These are phyloP conservation scores for Clarias laeviceps DNA, from an alignment of 2,797 vertebrate species.

Conservation along the genomic window DNA sequence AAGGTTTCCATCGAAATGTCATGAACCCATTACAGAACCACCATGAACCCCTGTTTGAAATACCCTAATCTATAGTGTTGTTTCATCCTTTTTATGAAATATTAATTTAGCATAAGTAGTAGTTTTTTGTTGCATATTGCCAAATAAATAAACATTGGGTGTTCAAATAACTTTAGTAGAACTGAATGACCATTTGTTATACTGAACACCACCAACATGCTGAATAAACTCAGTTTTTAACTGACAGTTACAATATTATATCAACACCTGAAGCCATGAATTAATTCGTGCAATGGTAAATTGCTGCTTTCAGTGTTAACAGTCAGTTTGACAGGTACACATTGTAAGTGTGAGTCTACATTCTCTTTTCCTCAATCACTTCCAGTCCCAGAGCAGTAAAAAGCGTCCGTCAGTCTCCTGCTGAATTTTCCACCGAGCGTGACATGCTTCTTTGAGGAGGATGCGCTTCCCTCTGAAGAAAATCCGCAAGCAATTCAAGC, in stretches of 20 bases:
- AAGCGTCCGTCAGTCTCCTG: slow-evolving; percentile 29
- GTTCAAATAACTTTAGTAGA: background rate
- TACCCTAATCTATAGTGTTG: background rate
- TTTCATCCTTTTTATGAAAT: background rate
- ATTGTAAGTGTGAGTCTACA: background rate
- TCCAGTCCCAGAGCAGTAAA: slow-evolving; percentile 34
- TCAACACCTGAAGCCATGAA: background rate
- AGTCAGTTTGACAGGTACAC: slow-evolving; percentile 10
- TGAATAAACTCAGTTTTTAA: background rate
- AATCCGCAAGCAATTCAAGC: slow-evolving; percentile 84
- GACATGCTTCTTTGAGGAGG: slow-evolving; percentile 68
- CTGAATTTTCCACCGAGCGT: slow-evolving; percentile 54
- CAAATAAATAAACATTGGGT: background rate
- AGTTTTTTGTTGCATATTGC: no score
- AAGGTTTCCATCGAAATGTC: background rate
- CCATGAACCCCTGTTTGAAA: background rate
- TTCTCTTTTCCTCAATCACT: background rate
- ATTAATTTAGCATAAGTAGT: no score
- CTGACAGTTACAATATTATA: background rate
- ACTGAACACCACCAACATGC: background rate
- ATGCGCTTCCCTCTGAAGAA: slow-evolving; percentile 87
- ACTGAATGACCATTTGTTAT: background rate
- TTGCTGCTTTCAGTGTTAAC: slow-evolving; percentile 11
- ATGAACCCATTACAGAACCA: background rate
- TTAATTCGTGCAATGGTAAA: slow-evolving; percentile 13